phyloP scores from a whole-genome alignment of 2,113 vertebrate genomes.

The Phrynosoma blainvillii region DNA sequence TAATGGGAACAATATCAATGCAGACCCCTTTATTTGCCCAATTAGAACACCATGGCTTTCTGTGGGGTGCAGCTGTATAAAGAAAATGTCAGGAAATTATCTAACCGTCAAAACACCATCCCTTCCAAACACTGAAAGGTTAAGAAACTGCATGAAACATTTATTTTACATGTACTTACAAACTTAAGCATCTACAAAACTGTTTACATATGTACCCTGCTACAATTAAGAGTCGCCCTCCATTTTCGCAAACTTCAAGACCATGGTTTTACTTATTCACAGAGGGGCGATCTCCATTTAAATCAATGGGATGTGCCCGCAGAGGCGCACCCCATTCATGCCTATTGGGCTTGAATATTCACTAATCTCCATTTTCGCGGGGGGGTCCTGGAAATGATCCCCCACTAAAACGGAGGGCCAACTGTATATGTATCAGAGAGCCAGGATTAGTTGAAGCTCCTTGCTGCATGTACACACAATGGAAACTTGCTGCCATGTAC shows the following conservation, averaged over 20 bases:
- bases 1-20: constrained; percentile 42
- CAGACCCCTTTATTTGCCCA: not conserved
- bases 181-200: not conserved
- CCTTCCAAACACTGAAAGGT: not conserved
- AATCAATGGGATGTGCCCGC: too few relatives aligned
- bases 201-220: not conserved
- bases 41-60: not conserved
- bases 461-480: not conserved
- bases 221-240: too few relatives aligned
- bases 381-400: too few relatives aligned
- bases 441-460: not conserved
- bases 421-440: not conserved
- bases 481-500: not conserved
- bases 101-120: not conserved
- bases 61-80: not conserved
- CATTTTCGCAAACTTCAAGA: not conserved
- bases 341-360: too few relatives aligned
- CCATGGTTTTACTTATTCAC: too few relatives aligned
- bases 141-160: not conserved
- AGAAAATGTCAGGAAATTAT: not conserved
- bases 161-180: not conserved
- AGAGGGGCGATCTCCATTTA: too few relatives aligned
- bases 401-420: too few relatives aligned
- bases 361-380: too few relatives aligned
- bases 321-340: too few relatives aligned